phyloP scores from a whole-genome alignment of 1,140 invertebrate species.

The Samia ricini region DNA sequence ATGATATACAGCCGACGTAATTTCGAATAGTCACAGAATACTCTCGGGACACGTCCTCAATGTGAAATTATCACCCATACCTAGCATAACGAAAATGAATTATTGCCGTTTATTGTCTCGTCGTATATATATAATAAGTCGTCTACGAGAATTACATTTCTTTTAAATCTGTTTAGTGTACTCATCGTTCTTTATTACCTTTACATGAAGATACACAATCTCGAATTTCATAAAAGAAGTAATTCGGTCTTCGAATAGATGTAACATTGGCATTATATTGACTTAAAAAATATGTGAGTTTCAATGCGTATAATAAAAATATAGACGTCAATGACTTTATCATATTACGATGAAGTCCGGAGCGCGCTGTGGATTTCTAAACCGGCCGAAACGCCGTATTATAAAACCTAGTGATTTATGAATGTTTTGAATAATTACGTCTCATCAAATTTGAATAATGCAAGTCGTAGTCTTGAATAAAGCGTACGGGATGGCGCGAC shows the following conservation, averaged over 20 bases:
- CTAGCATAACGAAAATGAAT: conserved; percentile 75
- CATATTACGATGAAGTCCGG: conserved; percentile 37
- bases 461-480: conserved; percentile 66
- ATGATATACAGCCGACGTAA: conserved; percentile 73
- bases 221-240: conserved; percentile 21
- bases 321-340: conserved; percentile 57
- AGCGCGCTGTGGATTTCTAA: conserved; percentile 50
- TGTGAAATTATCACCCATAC: conserved; percentile 72
- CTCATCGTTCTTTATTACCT: background rate
- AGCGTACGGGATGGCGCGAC: conserved; percentile 39
- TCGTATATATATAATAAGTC: background rate
- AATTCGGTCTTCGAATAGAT: conserved; percentile 29
- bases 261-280: conserved; percentile 52
- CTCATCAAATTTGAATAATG: conserved; percentile 75
- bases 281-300: conserved; percentile 55
- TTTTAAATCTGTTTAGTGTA: background rate
- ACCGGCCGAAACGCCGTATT: conserved; percentile 60
- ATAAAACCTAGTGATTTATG: conserved; percentile 72
- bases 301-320: conserved; percentile 50
- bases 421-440: conserved; percentile 72
- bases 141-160: background rate
- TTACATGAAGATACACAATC: background rate
- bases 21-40: conserved; percentile 66
- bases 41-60: conserved; percentile 46
- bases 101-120: conserved; percentile 61